Evolutionary conservation across 1,140 invertebrate genomes (phyloP).

Genomic region (Melipona quadrifasciata): DNA sequence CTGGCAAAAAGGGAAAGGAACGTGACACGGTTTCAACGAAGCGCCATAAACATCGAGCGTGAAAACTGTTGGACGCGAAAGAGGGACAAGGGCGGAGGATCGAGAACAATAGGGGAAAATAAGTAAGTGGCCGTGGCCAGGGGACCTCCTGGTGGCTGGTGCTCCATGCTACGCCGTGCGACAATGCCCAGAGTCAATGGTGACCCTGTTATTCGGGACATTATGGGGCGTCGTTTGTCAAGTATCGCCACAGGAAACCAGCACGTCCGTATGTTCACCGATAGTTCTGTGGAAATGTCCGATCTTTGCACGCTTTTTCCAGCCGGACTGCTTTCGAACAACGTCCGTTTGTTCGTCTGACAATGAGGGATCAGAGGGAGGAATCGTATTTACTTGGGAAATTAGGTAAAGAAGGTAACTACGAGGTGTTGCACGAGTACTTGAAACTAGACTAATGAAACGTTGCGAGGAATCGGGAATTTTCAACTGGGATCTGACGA

Average conservation of each 20-base stretch:
- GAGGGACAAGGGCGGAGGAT: not conserved
- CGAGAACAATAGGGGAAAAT: slow-evolving; percentile 58
- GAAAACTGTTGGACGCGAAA: slow-evolving; percentile 34
- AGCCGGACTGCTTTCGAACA: not conserved
- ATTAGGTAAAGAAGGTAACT: not conserved
- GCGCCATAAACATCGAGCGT: slow-evolving; percentile 38
- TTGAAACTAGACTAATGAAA: not conserved
- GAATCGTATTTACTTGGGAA: not conserved
- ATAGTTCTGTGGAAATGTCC: slow-evolving; percentile 30
- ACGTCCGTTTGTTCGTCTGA: not conserved
- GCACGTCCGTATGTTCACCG: slow-evolving; percentile 53
- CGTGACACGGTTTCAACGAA: slow-evolving; percentile 48
- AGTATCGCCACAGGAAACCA: slow-evolving; percentile 58
- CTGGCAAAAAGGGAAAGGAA: slow-evolving; percentile 32
- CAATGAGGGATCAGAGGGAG: too few species aligned
- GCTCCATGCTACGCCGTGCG: slow-evolving; percentile 37
- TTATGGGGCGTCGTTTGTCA: slow-evolving; percentile 68
- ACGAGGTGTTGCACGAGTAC: not conserved
- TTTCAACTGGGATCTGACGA: not conserved
- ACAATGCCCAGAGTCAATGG: slow-evolving; percentile 64
- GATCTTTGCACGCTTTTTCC: slow-evolving; percentile 3
- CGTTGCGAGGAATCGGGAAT: not conserved
- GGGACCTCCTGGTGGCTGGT: slow-evolving; percentile 57
- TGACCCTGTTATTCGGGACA: slow-evolving; percentile 65
- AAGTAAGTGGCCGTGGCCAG: slow-evolving; percentile 39